These are phyloP conservation scores for Echinops telfairi DNA, from an alignment of 2,113 vertebrate genomes.

Conservation along the genomic window DNA sequence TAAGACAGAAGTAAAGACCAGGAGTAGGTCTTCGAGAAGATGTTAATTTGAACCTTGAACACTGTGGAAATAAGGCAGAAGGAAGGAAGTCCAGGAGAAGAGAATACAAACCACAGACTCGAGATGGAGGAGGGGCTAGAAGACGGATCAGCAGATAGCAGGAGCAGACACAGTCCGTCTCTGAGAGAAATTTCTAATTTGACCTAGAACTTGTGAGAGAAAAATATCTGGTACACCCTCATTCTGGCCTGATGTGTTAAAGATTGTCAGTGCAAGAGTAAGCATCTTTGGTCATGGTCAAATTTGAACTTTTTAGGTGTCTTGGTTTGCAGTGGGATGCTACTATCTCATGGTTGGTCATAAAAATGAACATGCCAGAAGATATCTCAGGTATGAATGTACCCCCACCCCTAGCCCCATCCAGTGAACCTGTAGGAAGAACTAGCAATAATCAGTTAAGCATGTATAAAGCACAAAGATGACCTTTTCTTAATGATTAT, in stretches of 20 bases:
- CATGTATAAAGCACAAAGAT: neutral
- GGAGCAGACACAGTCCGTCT: neutral
- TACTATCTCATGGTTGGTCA: constrained; percentile 99
- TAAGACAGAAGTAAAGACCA: neutral
- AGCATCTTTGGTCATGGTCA: constrained; percentile 49
- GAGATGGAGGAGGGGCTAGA: neutral
- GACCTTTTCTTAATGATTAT: neutral
- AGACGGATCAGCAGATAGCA: no score
- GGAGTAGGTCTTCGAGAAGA: neutral
- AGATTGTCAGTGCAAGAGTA: neutral
- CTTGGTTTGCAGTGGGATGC: constrained; percentile 99
- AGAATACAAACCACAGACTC: neutral
- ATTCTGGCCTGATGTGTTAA: constrained; percentile 28
- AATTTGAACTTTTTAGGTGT: constrained; percentile 90
- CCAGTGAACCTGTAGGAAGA: neutral
- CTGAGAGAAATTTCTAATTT: constrained; percentile 4
- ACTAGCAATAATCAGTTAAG: neutral
- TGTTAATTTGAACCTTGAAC: neutral
- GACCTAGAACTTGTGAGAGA: neutral
- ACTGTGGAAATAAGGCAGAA: neutral
- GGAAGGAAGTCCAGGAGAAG: neutral
- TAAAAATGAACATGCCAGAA: constrained; percentile 97
- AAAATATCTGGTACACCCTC: neutral
- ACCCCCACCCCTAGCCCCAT: neutral
- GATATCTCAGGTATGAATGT: constrained; percentile 94